phyloP scores from a whole-genome alignment of 2,797 vertebrate species.

The Poeciliopsis paucimaculata region DNA sequence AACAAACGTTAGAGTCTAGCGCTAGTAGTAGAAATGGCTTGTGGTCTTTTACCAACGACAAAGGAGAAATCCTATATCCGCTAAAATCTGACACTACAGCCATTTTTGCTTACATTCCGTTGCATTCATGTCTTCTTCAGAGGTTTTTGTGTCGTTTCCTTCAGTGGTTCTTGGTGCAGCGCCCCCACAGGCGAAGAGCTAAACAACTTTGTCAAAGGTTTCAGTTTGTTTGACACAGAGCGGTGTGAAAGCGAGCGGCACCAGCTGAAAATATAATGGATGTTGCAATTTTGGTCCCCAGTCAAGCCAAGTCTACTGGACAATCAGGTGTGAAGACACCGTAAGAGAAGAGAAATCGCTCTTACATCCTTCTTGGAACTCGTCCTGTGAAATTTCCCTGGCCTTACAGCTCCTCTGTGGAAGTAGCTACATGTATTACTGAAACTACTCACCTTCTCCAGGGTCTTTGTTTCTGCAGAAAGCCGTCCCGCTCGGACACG shows the following conservation, averaged over 20 bases:
- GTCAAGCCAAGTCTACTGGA: not conserved
- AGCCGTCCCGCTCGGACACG: not conserved
- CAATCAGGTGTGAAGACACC: not conserved
- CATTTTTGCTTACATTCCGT: no score
- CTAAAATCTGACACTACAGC: not conserved
- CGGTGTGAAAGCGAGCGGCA: not conserved
- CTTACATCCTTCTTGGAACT: not conserved
- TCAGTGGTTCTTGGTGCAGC: no score
- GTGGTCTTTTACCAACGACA: not conserved
- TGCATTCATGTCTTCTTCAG: no score
- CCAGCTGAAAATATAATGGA: not conserved
- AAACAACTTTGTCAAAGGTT: not conserved
- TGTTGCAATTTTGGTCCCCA: not conserved
- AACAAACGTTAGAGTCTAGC: not conserved
- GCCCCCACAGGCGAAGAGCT: no score
- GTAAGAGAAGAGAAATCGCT: not conserved
- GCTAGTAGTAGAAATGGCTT: not conserved
- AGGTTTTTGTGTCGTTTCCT: no score
- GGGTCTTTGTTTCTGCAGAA: not conserved
- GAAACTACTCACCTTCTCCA: not conserved
- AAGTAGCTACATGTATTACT: not conserved
- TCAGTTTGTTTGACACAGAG: not conserved
- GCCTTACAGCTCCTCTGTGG: not conserved
- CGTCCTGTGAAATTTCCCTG: not conserved
- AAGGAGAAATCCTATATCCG: not conserved